Percentiles rank a stretch among this genome's conserved stretches.
phyloP scores from a whole-genome alignment of 2,113 vertebrate species.

The Corythaeola cristata region DNA sequence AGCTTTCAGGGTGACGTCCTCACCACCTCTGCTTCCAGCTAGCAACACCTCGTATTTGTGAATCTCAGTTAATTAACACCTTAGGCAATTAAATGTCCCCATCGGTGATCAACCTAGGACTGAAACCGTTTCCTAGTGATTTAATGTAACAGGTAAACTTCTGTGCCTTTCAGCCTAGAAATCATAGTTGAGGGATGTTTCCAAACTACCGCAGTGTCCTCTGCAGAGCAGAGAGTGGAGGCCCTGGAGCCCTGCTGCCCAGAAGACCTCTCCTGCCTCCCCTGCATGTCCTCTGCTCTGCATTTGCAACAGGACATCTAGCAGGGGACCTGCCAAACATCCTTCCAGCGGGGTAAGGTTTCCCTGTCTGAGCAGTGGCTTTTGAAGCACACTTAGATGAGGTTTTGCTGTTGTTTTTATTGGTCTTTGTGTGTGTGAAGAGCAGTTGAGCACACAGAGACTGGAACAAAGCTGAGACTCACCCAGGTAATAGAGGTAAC shows the following conservation, averaged over 20 bases:
- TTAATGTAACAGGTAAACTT: neutral
- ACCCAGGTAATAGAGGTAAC: neutral
- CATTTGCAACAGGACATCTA: neutral
- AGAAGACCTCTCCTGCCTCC: neutral
- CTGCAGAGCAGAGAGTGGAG: neutral
- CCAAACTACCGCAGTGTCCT: neutral
- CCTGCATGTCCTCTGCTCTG: neutral
- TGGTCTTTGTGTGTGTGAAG: neutral
- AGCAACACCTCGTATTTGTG: neutral
- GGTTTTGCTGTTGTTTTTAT: neutral
- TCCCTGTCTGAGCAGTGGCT: neutral
- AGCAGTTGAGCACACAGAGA: neutral
- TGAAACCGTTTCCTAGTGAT: neutral
- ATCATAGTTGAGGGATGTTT: neutral
- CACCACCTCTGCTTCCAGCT: neutral
- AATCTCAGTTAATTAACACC: neutral
- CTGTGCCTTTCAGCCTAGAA: neutral
- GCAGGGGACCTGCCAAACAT: neutral
- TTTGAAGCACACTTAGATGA: neutral
- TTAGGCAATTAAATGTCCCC: neutral
- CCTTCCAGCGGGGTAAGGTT: rapidly evolving
- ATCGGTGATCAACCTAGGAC: neutral
- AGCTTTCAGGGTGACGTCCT: neutral
- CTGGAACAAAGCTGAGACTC: neutral
- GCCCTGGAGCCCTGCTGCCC: neutral